Percentiles rank a stretch among this genome's conserved stretches.
These are phyloP conservation scores for Symphodus melops DNA, from an alignment of 2,113 vertebrate species.

Conservation along the genomic window DNA sequence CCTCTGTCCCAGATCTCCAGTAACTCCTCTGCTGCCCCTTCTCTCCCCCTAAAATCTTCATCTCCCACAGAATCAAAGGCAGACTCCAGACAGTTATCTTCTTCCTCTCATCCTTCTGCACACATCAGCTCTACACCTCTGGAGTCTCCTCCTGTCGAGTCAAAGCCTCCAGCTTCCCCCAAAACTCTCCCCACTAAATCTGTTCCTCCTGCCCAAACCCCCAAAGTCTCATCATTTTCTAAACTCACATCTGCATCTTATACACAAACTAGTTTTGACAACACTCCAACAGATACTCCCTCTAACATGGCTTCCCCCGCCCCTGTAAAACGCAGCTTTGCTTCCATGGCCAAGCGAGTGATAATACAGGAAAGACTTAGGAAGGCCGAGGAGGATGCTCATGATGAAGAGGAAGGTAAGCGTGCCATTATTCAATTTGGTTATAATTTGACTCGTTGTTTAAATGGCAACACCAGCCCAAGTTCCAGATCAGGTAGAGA, in stretches of 20 bases:
- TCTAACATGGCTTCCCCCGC: neutral
- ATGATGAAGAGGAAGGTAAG: slow-evolving; percentile 76
- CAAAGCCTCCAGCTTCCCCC: slow-evolving; percentile 1
- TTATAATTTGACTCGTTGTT: slow-evolving; percentile 5
- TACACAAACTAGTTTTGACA: neutral
- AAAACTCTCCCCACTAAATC: slow-evolving; percentile 2
- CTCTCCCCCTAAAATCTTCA: slow-evolving; percentile 11
- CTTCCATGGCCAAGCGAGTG: slow-evolving; percentile 73
- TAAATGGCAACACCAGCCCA: neutral
- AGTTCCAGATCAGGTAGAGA: neutral
- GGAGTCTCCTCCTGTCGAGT: slow-evolving; percentile 12
- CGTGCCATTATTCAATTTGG: neutral
- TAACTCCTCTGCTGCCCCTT: neutral
- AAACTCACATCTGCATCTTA: slow-evolving; percentile 11
- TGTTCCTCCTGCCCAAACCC: neutral
- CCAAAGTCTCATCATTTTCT: slow-evolving; percentile 16
- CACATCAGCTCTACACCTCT: neutral
- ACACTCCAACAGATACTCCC: neutral
- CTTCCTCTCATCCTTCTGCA: slow-evolving; percentile 1
- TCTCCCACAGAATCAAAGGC: neutral
- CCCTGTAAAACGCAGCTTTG: slow-evolving; percentile 64
- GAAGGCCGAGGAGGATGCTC: slow-evolving; percentile 69
- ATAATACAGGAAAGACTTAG: slow-evolving; percentile 79
- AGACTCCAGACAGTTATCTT: neutral
- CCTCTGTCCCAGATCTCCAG: slow-evolving; percentile 24